Conservation (phyloP, 2,113 vertebrate genomes). For the Cryptotis parvus region DNA sequence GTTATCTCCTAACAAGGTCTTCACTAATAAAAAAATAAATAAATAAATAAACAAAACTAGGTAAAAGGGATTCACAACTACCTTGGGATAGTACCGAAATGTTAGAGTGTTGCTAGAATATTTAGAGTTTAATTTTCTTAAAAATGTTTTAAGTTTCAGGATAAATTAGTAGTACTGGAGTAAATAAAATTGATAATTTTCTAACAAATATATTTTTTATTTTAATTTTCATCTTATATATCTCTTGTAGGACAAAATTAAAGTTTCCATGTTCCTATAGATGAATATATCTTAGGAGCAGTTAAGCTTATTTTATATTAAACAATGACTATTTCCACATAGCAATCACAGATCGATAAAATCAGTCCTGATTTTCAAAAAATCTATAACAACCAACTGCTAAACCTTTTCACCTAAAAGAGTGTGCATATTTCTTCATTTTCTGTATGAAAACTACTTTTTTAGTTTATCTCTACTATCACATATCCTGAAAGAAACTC, state of each 20-base stretch:
- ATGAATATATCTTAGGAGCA: slow-evolving; percentile 50
- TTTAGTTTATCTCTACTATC: slow-evolving; percentile 19
- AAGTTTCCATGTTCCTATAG: slow-evolving; percentile 44
- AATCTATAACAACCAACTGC: background rate
- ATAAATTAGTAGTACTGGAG: slow-evolving; percentile 54
- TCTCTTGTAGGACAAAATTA: slow-evolving; percentile 61
- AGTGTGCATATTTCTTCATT: slow-evolving; percentile 31
- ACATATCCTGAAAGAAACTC: slow-evolving; percentile 37
- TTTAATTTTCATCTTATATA: slow-evolving; percentile 60
- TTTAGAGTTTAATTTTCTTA: slow-evolving; percentile 56
- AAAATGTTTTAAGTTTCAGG: slow-evolving; percentile 54
- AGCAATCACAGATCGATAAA: slow-evolving; percentile 62
- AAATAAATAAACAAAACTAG: too few species aligned
- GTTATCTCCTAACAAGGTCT: background rate
- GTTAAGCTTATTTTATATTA: slow-evolving; percentile 58
- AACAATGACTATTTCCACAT: slow-evolving; percentile 59
- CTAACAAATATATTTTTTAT: slow-evolving; percentile 60
- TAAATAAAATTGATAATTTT: slow-evolving; percentile 65
- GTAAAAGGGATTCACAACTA: slow-evolving; percentile 26
- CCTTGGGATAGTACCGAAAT: slow-evolving; percentile 32
- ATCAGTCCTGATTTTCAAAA: slow-evolving; percentile 54
- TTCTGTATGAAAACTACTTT: slow-evolving; percentile 49
- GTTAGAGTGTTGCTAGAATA: slow-evolving; percentile 18
- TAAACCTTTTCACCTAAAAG: slow-evolving; percentile 45
- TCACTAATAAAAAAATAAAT: slow-evolving; percentile 47